Base-by-base conservation (phyloP, 2,888 invertebrate genomes). In the Drosophila pseudotalamancana region DNA sequence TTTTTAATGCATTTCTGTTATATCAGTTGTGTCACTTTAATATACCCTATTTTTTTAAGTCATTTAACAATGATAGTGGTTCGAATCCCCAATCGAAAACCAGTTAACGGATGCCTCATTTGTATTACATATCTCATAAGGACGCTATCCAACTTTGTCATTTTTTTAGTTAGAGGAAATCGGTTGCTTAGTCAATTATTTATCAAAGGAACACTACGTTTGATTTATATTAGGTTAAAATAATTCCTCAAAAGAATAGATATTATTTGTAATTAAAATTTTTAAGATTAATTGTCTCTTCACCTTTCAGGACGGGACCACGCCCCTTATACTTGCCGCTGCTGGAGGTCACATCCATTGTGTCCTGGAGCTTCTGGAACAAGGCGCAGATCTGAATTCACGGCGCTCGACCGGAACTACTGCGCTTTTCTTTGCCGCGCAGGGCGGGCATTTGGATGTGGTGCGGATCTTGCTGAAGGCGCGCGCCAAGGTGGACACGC, bases 371-470 rank as follows among this genome's bases (percentile, higher is more conserved):
- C 92, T 98, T 65, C 92, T 98, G 72, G 95, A 96, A 68, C 97
- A 98, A 92, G 98, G 98, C 48, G 98, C 98, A 0, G 97, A 98
- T 92, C 95, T 97, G 0, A 95, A 95, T 84, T 95, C 96, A 56
- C 94, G 95, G 85, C 93, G 98, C 91, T 94, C 96, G 95, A 98
- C 98, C 59, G 98, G 98, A 63, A 98, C 98, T 40, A 97, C 96
- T 69, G 96, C 98, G 40, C 92, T 98, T 84, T 98, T 98, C 92
- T 98, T 98, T 92, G 97, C 98, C 61, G 96, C 98, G 14, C 98
- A 98, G 92, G 97, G 97, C 75, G 98, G 98, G 6, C 97, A 95
- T 92, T 92, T 96, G 75, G 96, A 98, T 89, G 95, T 97, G 70
- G 96, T 97, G 19, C 92, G 93, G 66, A 92, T 96, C 71, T 92